Evolutionary conservation across 2,113 vertebrate species (phyloP).

Genomic region (Onychostoma macrolepis): DNA sequence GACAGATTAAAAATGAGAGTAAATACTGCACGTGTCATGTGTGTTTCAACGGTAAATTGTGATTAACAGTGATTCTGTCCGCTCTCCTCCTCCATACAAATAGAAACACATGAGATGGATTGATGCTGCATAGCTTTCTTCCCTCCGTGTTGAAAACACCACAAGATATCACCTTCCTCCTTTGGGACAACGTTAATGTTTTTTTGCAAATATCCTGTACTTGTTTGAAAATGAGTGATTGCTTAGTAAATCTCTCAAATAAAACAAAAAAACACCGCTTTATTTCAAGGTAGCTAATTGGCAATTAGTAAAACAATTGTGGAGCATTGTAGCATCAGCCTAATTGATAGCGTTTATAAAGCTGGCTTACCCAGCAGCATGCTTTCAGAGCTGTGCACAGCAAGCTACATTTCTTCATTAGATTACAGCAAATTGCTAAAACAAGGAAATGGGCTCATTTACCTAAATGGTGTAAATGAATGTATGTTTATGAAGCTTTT

Average conservation of each 20-base stretch:
- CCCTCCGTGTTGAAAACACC: constrained; percentile 13
- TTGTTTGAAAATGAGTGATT: constrained; percentile 55
- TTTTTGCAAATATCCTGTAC: constrained; percentile 53
- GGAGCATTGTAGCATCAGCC: constrained; percentile 53
- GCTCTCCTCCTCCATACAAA: constrained; percentile 34
- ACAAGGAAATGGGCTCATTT: constrained; percentile 67
- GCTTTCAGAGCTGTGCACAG: constrained; percentile 64
- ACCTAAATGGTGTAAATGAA: constrained; percentile 67
- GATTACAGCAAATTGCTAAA: constrained; percentile 70
- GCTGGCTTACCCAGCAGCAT: constrained; percentile 57
- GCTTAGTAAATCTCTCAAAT: constrained; percentile 59
- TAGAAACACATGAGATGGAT: constrained; percentile 24
- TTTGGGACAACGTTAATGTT: constrained; percentile 48
- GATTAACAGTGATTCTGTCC: constrained; percentile 37
- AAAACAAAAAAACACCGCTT: constrained; percentile 60
- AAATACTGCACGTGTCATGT: constrained; percentile 20
- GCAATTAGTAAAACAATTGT: constrained; percentile 69
- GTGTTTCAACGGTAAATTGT: constrained; percentile 7
- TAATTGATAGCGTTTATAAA: constrained; percentile 70
- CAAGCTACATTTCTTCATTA: constrained; percentile 71
- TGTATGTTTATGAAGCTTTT: constrained; percentile 61
- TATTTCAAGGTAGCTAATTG: constrained; percentile 68
- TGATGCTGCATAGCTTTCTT: constrained; percentile 6
- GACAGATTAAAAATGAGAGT: constrained; percentile 13
- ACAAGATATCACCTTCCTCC: constrained; percentile 38